Evolutionary conservation across 2,113 vertebrate genomes (phyloP).

Genomic region (Chelonoidis abingdonii): DNA sequence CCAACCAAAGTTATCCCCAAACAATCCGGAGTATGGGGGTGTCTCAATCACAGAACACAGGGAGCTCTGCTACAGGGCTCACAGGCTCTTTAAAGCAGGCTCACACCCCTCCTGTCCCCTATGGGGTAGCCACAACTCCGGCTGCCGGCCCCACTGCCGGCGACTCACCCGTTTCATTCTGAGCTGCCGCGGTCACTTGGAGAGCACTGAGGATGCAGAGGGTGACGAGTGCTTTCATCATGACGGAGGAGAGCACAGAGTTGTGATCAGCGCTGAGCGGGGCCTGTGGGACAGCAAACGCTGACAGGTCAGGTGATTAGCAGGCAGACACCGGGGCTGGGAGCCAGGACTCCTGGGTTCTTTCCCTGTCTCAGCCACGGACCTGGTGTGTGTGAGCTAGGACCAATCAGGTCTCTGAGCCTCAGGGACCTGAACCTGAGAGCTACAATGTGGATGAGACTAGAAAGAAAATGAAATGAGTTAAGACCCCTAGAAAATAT

Average conservation of each 20-base stretch:
- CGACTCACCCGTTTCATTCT: neutral
- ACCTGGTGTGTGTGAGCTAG: neutral
- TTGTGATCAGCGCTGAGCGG: fast-evolving
- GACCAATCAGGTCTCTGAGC: too few species aligned
- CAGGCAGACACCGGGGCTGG: too few species aligned
- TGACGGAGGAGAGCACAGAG: neutral
- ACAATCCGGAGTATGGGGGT: neutral
- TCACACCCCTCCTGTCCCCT: too few species aligned
- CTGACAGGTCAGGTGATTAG: neutral
- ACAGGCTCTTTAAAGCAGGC: too few species aligned
- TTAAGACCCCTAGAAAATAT: neutral
- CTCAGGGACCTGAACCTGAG: neutral
- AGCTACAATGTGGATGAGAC: too few species aligned
- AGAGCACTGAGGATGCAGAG: neutral
- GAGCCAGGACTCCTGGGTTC: too few species aligned
- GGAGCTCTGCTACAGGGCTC: fast-evolving
- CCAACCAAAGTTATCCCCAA: neutral
- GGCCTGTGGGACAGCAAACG: neutral
- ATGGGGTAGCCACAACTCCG: fast-evolving
- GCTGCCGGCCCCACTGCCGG: neutral
- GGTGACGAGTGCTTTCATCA: fast-evolving
- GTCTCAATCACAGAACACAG: neutral
- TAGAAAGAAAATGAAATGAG: neutral
- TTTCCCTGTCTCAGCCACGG: neutral
- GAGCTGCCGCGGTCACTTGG: neutral